Conservation (phyloP, 2,797 vertebrate genomes). For the Parauchenoglanis ngamensis region DNA sequence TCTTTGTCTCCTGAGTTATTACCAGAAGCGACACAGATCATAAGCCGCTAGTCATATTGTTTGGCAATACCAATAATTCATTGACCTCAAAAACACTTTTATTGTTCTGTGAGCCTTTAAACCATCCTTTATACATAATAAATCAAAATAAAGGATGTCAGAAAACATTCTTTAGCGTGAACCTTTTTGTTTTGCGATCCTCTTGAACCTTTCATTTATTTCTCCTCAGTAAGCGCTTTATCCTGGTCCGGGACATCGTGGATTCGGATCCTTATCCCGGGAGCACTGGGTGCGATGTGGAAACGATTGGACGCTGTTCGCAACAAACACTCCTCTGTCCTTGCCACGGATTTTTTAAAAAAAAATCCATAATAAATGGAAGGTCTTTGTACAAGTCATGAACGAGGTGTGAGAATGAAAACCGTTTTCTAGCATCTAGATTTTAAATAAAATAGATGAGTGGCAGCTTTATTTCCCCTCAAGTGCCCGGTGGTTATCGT, state of each 20-base stretch:
- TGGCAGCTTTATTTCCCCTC: background rate
- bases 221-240: background rate
- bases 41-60: background rate
- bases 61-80: slow-evolving; percentile 29
- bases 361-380: background rate
- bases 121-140: background rate
- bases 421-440: background rate
- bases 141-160: background rate
- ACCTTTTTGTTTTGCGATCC: background rate
- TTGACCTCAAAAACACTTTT: background rate
- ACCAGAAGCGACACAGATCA: background rate
- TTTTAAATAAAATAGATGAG: background rate
- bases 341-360: background rate
- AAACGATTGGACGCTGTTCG: background rate
- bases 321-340: background rate
- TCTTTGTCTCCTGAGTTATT: background rate
- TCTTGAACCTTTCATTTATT: background rate
- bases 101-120: background rate
- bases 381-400: background rate
- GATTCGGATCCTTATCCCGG: background rate
- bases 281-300: background rate
- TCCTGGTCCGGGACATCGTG: background rate
- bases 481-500: background rate
- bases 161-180: background rate
- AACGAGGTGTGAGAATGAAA: background rate